Evolutionary conservation across 1,140 invertebrate species (phyloP).

Genomic region (Caenorhabditis briggsae): DNA sequence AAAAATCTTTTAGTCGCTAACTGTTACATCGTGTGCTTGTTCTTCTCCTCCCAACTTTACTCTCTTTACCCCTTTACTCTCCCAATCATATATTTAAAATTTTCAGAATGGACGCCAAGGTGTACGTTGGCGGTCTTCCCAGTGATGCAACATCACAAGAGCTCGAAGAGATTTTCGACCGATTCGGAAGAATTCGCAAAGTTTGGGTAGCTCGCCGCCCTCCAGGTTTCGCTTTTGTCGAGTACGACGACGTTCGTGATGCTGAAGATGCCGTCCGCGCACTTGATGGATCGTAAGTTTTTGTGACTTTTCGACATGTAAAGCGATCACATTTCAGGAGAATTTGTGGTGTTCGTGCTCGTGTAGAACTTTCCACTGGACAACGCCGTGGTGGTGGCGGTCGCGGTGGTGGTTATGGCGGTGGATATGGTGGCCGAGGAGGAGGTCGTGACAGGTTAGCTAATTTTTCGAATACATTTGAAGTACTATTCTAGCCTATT

Average conservation of each 20-base stretch:
- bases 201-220: constrained; percentile 95
- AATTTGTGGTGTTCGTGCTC: constrained; percentile 77
- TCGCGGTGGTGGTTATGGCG: constrained; percentile 68
- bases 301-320: neutral
- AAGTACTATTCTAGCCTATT: no score
- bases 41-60: neutral
- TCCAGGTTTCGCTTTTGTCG: constrained; percentile 94
- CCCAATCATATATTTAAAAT: neutral
- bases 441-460: constrained; percentile 60
- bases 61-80: neutral
- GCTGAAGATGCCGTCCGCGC: constrained; percentile 93
- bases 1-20: neutral
- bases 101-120: constrained; percentile 85
- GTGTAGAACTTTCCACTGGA: constrained; percentile 74
- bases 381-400: constrained; percentile 68
- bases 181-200: constrained; percentile 92
- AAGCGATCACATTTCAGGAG: constrained; percentile 68
- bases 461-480: neutral
- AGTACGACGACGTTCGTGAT: constrained; percentile 93
- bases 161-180: constrained; percentile 91
- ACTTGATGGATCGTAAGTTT: constrained; percentile 84
- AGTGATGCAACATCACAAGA: constrained; percentile 77
- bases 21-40: neutral
- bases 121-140: constrained; percentile 92
- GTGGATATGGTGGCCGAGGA: constrained; percentile 70